Evolutionary conservation across 2,888 invertebrate genomes (phyloP).

Genomic region (Seira sanloemensis): DNA sequence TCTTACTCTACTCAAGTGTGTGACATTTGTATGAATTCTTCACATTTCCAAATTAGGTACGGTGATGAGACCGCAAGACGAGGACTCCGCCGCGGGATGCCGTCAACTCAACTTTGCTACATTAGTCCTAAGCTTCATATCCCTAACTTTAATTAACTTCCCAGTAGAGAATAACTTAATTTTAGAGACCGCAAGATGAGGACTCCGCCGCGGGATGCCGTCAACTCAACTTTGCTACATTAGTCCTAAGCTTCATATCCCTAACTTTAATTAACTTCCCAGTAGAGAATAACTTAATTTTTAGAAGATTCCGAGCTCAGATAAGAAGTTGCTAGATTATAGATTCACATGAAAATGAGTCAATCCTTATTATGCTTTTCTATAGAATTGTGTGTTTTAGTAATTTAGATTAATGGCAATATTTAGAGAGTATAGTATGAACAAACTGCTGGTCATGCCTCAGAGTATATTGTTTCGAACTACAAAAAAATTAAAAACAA

Average conservation of each 20-base stretch:
- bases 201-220: slow-evolving; percentile 35
- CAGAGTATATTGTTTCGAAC: too few relatives aligned
- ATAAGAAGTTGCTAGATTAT: too few relatives aligned
- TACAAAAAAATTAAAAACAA: too few relatives aligned
- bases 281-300: not conserved
- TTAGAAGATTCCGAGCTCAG: too few relatives aligned
- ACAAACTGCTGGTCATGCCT: too few relatives aligned
- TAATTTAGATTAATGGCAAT: too few relatives aligned
- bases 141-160: not conserved
- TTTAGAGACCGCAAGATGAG: slow-evolving; percentile 25
- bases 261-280: not conserved
- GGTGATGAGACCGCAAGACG: slow-evolving; percentile 32
- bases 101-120: slow-evolving; percentile 12
- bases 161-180: not conserved
- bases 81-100: slow-evolving; percentile 32
- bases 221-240: not conserved
- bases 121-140: slow-evolving; percentile 21
- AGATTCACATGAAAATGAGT: too few relatives aligned
- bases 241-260: slow-evolving; percentile 23
- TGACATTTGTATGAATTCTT: not conserved
- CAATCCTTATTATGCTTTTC: too few relatives aligned
- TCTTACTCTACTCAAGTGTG: not conserved
- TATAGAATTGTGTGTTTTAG: too few relatives aligned
- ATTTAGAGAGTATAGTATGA: too few relatives aligned
- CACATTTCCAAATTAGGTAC: not conserved